Conservation (phyloP, 2,888 invertebrate genomes). For the Scaptomyza caliginosa region DNA sequence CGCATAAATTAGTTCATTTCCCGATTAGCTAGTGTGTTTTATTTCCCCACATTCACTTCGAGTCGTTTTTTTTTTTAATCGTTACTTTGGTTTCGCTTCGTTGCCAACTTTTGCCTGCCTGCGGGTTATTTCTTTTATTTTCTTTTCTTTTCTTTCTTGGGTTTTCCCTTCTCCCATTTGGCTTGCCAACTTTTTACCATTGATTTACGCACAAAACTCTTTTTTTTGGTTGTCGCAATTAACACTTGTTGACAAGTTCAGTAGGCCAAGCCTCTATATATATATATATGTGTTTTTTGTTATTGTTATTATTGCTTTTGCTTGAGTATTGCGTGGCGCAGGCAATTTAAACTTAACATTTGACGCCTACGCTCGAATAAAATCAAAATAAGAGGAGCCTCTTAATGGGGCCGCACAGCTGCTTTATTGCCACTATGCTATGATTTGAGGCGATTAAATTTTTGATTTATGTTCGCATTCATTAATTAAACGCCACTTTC, state of each 20-base stretch:
- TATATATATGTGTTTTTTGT: slow-evolving; percentile 27
- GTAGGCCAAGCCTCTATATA: slow-evolving; percentile 61
- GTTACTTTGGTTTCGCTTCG: slow-evolving; percentile 20
- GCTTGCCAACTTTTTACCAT: slow-evolving; percentile 42
- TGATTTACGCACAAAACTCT: slow-evolving; percentile 41
- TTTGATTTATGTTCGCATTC: slow-evolving; percentile 71
- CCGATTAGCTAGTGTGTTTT: slow-evolving; percentile 7
- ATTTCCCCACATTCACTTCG: slow-evolving; percentile 34
- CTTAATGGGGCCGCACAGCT: slow-evolving; percentile 45
- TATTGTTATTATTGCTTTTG: slow-evolving; percentile 31
- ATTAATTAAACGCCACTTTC: slow-evolving; percentile 63
- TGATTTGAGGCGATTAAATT: slow-evolving; percentile 66
- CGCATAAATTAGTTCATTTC: slow-evolving; percentile 51
- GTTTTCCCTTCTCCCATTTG: slow-evolving; percentile 18
- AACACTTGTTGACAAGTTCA: slow-evolving; percentile 81
- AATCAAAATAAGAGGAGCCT: not conserved
- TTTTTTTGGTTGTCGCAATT: slow-evolving; percentile 60
- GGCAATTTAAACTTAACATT: slow-evolving; percentile 49
- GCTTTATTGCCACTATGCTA: slow-evolving; percentile 28
- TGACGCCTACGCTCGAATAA: slow-evolving; percentile 53
- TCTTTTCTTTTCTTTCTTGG: slow-evolving; percentile 12
- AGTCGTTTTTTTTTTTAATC: slow-evolving; percentile 13
- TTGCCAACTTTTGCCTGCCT: slow-evolving; percentile 11
- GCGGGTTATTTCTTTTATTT: slow-evolving; percentile 1
- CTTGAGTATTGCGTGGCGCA: slow-evolving; percentile 50